A percentile compares a stretch with the other conserved stretches of the same genome.
Evolutionary conservation across 2,113 vertebrate species (phyloP).

Genomic region (Xiphias gladius): DNA sequence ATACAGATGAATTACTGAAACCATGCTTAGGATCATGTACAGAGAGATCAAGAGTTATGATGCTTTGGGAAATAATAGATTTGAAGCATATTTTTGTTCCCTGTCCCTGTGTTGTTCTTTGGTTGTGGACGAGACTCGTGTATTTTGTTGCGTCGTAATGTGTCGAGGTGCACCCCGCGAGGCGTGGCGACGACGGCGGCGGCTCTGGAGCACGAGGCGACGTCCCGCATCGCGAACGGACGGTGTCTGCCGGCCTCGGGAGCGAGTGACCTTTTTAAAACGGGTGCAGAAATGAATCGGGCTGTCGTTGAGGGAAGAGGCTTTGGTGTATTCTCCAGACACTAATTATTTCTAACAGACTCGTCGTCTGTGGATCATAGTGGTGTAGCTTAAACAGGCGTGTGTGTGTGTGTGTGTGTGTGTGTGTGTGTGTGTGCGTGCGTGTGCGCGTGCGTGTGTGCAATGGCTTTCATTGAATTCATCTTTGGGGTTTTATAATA

Average conservation of each 20-base stretch:
- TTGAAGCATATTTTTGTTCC: slow-evolving; percentile 33
- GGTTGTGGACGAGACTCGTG: slow-evolving; percentile 7
- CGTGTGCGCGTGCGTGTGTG: slow-evolving; percentile 13
- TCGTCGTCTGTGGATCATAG: slow-evolving; percentile 22
- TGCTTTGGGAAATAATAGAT: slow-evolving; percentile 36
- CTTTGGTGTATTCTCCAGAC: slow-evolving; percentile 26
- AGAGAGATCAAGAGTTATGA: slow-evolving; percentile 51
- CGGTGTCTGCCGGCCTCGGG: neutral
- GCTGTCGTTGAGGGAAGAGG: slow-evolving; percentile 20
- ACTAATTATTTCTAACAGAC: slow-evolving; percentile 25
- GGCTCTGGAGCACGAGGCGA: too few species aligned
- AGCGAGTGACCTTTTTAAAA: slow-evolving; percentile 9
- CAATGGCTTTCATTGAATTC: slow-evolving; percentile 40
- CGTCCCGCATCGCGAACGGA: neutral
- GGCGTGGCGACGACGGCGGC: neutral
- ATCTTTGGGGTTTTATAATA: slow-evolving; percentile 86
- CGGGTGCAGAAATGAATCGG: neutral
- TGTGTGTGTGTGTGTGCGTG: slow-evolving; percentile 3
- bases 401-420: slow-evolving; percentile 17
- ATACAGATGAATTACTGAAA: neutral
- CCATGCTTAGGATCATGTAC: slow-evolving; percentile 38
- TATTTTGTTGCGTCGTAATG: neutral
- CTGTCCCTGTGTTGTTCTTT: neutral
- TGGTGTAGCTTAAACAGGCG: slow-evolving; percentile 43
- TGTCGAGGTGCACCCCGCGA: neutral